Evolutionary conservation across 1,140 invertebrate species (phyloP).

Genomic region (Meloidogyne floridensis): DNA sequence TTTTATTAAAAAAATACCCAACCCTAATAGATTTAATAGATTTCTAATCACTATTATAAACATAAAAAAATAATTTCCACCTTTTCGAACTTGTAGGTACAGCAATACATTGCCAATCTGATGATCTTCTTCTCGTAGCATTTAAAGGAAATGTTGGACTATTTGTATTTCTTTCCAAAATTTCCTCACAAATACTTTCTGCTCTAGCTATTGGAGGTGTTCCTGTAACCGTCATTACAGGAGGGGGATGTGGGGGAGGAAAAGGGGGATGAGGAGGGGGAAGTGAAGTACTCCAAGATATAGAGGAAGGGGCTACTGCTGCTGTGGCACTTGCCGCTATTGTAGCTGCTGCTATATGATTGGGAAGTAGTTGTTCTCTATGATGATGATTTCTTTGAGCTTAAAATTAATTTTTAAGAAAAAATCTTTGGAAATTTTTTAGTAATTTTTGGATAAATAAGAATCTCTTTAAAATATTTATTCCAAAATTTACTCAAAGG

Average conservation of each 20-base stretch:
- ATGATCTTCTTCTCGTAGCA: constrained; percentile 49
- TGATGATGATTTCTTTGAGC: not conserved
- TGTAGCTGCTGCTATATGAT: constrained; percentile 25
- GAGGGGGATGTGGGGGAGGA: not conserved
- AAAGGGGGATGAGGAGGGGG: not conserved
- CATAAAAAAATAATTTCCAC: constrained; percentile 30
- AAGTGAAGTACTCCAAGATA: constrained; percentile 19
- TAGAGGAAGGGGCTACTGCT: constrained; percentile 7
- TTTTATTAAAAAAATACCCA: no score
- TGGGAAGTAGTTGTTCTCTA: constrained; percentile 1
- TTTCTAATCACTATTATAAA: no score
- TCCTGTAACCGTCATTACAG: constrained; percentile 18
- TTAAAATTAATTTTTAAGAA: not conserved
- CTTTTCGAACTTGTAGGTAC: constrained; percentile 57
- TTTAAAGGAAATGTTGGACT: constrained; percentile 12
- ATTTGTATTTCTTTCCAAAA: not conserved
- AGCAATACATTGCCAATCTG: constrained; percentile 65
- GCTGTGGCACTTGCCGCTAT: constrained; percentile 21
- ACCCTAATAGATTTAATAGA: no score
- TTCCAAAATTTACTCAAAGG: no score
- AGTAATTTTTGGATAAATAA: no score
- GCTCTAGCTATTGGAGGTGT: constrained; percentile 3
- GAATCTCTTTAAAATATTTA: no score
- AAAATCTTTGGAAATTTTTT: no score
- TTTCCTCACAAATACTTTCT: constrained; percentile 3